Evolutionary conservation across 2,797 vertebrate genomes (phyloP).

Genomic region (Neosilurus hyrtlii): DNA sequence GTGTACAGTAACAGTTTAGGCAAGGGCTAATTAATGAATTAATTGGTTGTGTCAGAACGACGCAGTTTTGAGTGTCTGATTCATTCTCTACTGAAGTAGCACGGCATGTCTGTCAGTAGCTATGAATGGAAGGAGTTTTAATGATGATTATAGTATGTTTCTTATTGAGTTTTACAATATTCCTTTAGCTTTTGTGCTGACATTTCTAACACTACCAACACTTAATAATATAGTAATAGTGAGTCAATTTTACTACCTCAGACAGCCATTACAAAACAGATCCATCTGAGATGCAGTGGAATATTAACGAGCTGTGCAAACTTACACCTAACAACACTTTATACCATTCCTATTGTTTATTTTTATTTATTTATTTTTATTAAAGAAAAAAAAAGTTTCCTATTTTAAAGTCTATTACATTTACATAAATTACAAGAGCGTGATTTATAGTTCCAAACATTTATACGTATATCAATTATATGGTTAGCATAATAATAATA

Average conservation of each 20-base stretch:
- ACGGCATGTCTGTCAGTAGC: conserved; percentile 1
- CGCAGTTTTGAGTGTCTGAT: conserved; percentile 34
- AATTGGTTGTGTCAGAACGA: conserved; percentile 73
- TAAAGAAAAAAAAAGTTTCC: background rate
- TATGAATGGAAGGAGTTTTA: background rate
- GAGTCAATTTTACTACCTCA: background rate
- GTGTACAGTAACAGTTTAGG: conserved; percentile 58
- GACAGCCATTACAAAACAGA: background rate
- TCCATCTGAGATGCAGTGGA: background rate
- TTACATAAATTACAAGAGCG: background rate
- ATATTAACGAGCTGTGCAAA: background rate
- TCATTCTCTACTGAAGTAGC: conserved; percentile 15
- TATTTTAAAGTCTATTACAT: background rate
- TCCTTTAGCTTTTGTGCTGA: background rate
- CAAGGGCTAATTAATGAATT: conserved; percentile 74
- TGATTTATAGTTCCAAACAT: too few relatives aligned
- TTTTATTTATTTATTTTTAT: too few relatives aligned
- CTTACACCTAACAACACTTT: background rate
- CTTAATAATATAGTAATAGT: too few relatives aligned
- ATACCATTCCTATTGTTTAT: too few relatives aligned
- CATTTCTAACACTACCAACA: background rate
- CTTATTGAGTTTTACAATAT: background rate
- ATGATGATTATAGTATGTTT: background rate
- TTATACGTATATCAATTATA: too few relatives aligned
- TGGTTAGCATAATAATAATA: too few relatives aligned